Base-by-base conservation (phyloP, 2,888 invertebrate genomes). In the Lithosia quadra region DNA sequence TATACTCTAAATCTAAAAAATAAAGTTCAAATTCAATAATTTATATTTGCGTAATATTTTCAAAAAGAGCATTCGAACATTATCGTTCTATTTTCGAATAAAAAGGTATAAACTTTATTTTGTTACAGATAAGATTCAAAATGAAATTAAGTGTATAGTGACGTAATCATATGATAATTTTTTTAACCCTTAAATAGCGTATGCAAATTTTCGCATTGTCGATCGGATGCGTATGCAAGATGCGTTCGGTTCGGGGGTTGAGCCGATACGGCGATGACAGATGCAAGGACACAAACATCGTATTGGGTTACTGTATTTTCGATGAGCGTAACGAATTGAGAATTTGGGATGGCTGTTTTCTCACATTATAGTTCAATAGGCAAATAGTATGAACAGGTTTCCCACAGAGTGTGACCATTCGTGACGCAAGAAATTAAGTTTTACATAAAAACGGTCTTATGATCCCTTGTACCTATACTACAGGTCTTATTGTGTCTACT, bases 231-330 rank as follows among this genome's bases (percentile, higher is more conserved):
- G 86, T 81, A 79, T 83, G 85, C 84, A 83, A 83, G 77, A 74
- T 80, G 74, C 80, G 77, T 83, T 84, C 70, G 22, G 43, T 62
- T 28, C 13, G 80, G 85, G 91, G 93, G 92, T 90, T 85, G 85
- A 85, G 80, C 91, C 91, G 91, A 91, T 91, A 90, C 84, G 83
- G 82, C 89, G 94, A 83, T 95, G 94, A 95, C 94, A 95, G 94
- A 94, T 95, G 94, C 86, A 79, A 84, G 83, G 81, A 83, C 69
- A 85, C 79, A 90, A 90, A 91, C 88, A 91, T 24, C 24, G 84
- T 90, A 85, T 92, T 90, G 80, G 69, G 83, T 93, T 91, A 88
- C 91, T 78, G 39, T 33, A 69, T 53, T 71, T 80, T 79, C 71
- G 71, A 81, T 73, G 63, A 71, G 78, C 81, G 73, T 21, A 76